Percentiles rank a stretch among this genome's conserved stretches.
Evolutionary conservation across 1,140 invertebrate genomes (phyloP).

Genomic region (Atta texana): DNA sequence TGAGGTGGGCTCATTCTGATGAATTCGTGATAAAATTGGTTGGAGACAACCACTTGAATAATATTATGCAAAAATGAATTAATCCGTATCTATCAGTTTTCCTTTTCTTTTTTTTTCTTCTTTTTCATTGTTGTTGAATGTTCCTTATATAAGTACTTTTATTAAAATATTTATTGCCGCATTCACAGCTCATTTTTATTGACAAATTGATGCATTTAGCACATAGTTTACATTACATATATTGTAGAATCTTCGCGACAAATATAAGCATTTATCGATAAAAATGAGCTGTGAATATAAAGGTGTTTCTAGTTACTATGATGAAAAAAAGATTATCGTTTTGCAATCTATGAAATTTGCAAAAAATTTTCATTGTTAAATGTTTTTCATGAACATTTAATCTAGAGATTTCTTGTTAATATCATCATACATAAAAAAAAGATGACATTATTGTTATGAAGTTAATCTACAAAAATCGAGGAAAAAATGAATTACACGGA

Average conservation of each 20-base stretch:
- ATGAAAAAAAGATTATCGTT: not conserved
- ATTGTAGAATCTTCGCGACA: too few species aligned
- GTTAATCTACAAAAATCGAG: not conserved
- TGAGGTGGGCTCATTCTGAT: slow-evolving; percentile 32
- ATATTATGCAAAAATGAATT: slow-evolving; percentile 26
- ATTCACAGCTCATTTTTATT: too few species aligned
- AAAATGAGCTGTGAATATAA: too few species aligned
- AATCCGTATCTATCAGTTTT: not conserved
- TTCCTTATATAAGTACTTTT: not conserved
- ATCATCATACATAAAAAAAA: not conserved
- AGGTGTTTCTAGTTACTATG: not conserved
- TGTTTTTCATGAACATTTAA: not conserved
- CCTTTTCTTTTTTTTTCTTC: not conserved
- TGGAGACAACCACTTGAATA: not conserved
- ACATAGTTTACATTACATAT: too few species aligned
- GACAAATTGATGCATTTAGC: too few species aligned
- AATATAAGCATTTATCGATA: too few species aligned
- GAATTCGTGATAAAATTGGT: slow-evolving; percentile 8
- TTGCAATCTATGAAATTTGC: too few species aligned
- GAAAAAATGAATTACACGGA: not conserved
- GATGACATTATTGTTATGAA: not conserved
- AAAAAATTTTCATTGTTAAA: too few species aligned
- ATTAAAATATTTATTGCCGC: not conserved
- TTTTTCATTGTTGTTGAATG: not conserved
- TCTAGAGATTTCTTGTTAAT: not conserved